Conservation (phyloP, 2,888 invertebrate genomes). For the Drosophila pseudotakahashii region DNA sequence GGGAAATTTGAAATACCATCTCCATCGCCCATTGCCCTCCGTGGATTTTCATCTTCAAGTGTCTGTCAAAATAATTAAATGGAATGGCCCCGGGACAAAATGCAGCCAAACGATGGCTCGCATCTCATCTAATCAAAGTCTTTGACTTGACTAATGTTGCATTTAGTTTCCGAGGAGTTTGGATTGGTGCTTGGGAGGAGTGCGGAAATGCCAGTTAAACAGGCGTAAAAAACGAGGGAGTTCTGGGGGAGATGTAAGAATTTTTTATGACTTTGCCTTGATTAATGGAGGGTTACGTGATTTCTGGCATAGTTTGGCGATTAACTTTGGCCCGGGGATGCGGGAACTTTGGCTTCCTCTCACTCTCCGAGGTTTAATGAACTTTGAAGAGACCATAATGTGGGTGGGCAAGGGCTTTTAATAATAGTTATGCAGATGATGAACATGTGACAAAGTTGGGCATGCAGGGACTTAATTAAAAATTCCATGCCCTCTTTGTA, state of each 20-base stretch:
- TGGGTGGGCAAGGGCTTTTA: constrained; percentile 60
- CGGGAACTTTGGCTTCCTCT: constrained; percentile 44
- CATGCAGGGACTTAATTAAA: constrained; percentile 32
- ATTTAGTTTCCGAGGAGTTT: constrained; percentile 40
- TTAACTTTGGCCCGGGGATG: constrained; percentile 59
- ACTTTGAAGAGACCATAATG: constrained; percentile 38
- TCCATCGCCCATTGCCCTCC: constrained; percentile 14
- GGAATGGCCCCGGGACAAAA: constrained; percentile 69
- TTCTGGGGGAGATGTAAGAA: constrained; percentile 16
- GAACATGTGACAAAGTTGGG: constrained; percentile 22
- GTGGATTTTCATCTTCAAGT: constrained; percentile 58
- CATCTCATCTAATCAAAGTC: constrained; percentile 60
- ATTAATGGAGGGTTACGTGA: constrained; percentile 75
- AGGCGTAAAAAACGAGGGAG: constrained; percentile 40
- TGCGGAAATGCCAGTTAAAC: constrained; percentile 76
- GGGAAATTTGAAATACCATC: constrained; percentile 73
- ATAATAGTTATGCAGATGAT: constrained; percentile 54
- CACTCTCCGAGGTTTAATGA: constrained; percentile 37
- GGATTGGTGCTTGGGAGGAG: constrained; percentile 25
- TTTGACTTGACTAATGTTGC: constrained; percentile 75
- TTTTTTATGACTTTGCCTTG: constrained; percentile 63
- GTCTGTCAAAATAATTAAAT: constrained; percentile 79
- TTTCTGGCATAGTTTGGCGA: constrained; percentile 73
- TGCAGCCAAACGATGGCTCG: constrained; percentile 48
- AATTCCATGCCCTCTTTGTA: constrained; percentile 20